A percentile compares a stretch with the other conserved stretches of the same genome.
Conservation (phyloP, 2,888 invertebrate genomes). For the Spisula subtruncata region DNA sequence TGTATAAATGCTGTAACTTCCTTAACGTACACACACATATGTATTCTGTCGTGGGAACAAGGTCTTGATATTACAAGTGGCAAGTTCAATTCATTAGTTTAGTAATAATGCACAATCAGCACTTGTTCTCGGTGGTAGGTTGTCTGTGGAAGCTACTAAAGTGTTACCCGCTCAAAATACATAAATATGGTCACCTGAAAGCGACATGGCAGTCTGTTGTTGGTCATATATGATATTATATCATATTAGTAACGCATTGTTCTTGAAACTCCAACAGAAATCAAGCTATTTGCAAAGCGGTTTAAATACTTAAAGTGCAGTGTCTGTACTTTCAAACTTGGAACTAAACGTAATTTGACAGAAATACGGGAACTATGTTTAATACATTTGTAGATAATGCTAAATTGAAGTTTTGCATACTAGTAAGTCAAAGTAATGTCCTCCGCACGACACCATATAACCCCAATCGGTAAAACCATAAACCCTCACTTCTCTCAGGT, state of each 20-base stretch:
- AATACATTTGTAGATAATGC: neutral
- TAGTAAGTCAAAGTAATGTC: neutral
- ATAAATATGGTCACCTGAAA: neutral
- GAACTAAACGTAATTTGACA: neutral
- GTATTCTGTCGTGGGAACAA: neutral
- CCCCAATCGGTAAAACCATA: neutral
- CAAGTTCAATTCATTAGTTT: neutral
- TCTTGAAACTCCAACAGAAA: neutral
- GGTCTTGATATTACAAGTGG: neutral
- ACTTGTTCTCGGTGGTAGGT: neutral
- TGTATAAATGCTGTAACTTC: too few species aligned
- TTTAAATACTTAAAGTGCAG: neutral
- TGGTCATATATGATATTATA: neutral
- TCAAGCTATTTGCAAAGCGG: neutral
- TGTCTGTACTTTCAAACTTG: too few species aligned
- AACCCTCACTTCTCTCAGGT: neutral
- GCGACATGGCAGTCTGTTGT: neutral
- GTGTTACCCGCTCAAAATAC: neutral
- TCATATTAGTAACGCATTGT: neutral
- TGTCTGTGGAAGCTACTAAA: too few species aligned
- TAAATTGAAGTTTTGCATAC: too few species aligned
- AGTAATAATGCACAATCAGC: neutral
- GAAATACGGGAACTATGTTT: neutral
- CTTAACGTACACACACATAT: too few species aligned
- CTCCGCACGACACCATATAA: neutral